These are phyloP conservation scores for Imbricaverruca yamaguchii DNA, from an alignment of 2,888 invertebrate genomes.

Conservation along the genomic window DNA sequence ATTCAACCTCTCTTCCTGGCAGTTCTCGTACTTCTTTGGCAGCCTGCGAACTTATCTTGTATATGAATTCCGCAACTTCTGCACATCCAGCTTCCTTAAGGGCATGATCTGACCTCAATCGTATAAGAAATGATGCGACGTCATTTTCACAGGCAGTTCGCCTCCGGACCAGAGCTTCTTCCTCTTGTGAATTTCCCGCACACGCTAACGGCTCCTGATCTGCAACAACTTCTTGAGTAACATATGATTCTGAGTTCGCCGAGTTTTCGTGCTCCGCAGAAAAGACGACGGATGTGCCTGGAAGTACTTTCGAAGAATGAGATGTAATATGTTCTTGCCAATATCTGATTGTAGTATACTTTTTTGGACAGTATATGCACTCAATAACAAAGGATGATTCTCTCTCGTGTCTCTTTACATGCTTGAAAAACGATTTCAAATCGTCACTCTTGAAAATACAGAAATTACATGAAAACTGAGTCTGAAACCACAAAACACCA, in stretches of 20 bases:
- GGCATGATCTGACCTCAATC: background rate
- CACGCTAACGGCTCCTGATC: background rate
- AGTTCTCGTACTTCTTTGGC: background rate
- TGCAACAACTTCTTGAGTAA: background rate
- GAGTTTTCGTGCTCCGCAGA: no score
- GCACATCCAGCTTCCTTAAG: background rate
- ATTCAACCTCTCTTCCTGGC: background rate
- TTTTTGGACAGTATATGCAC: slow-evolving; percentile 25
- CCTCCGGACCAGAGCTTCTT: background rate
- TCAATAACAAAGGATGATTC: slow-evolving; percentile 17
- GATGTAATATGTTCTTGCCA: background rate
- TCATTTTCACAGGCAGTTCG: background rate
- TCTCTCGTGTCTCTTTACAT: no score
- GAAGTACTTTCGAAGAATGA: background rate
- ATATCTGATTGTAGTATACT: slow-evolving; percentile 27
- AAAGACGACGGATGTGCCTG: no score
- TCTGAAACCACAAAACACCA: no score
- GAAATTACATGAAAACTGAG: no score
- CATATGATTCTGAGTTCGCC: background rate
- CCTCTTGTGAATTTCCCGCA: background rate
- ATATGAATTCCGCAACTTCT: background rate
- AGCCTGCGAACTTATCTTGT: background rate
- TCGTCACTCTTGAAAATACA: no score
- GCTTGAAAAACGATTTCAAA: no score
- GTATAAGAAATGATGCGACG: background rate